Percentiles rank a stretch among this genome's conserved stretches.
Evolutionary conservation across 2,113 vertebrate species (phyloP).

Genomic region (Oriolus oriolus): DNA sequence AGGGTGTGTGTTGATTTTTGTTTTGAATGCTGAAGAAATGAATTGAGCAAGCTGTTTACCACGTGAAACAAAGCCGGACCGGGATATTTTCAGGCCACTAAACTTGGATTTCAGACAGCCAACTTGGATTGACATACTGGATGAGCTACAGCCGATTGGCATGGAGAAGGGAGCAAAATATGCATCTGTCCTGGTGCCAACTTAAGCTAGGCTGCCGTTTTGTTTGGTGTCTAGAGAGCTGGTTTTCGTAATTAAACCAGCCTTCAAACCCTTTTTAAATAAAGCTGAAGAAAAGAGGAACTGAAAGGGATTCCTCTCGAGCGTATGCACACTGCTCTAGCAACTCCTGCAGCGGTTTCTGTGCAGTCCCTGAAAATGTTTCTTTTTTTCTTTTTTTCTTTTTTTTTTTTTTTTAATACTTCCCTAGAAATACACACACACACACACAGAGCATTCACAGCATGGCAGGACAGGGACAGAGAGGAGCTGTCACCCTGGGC

Average conservation of each 20-base stretch:
- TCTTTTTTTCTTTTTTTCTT: not conserved
- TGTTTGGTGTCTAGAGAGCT: constrained; percentile 68
- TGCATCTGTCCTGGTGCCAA: constrained; percentile 63
- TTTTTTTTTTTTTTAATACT: not conserved
- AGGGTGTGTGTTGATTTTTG: constrained; percentile 1
- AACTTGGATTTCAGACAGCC: constrained; percentile 48
- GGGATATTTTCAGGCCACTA: constrained; percentile 59
- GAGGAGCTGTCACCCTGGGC: not conserved
- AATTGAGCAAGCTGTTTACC: constrained; percentile 39
- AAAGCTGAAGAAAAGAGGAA: constrained; percentile 65
- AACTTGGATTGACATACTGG: constrained; percentile 51
- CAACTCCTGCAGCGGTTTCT: constrained; percentile 37
- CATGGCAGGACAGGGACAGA: not conserved
- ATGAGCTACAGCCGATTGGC: constrained; percentile 57
- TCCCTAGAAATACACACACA: not conserved
- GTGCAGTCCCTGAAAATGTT: constrained; percentile 27
- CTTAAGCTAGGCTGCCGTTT: constrained; percentile 60
- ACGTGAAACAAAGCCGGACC: constrained; percentile 30
- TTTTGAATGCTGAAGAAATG: not conserved
- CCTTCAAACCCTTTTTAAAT: constrained; percentile 63
- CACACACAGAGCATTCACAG: not conserved
- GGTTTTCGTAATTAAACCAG: constrained; percentile 66
- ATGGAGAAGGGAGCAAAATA: constrained; percentile 63
- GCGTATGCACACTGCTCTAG: constrained; percentile 60
- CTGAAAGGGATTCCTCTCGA: constrained; percentile 64